Evolutionary conservation across 2,797 vertebrate genomes (phyloP).

Genomic region (Sebastes oblongus): DNA sequence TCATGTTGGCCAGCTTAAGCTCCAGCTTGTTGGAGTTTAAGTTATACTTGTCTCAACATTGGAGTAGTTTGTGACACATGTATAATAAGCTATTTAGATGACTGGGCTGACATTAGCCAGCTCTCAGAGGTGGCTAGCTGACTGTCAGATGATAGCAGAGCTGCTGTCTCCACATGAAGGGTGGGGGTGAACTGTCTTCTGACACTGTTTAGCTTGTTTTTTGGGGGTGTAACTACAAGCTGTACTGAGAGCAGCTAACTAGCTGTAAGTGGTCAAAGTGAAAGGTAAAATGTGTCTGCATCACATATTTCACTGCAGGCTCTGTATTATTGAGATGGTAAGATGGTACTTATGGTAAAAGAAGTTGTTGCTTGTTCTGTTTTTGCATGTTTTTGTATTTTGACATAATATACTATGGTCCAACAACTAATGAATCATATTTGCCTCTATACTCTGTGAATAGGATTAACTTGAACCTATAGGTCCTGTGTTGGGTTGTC

Average conservation of each 20-base stretch:
- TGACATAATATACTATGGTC: too few relatives aligned
- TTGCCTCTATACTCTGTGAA: too few relatives aligned
- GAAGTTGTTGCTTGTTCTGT: too few relatives aligned
- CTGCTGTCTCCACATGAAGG: constrained; percentile 13
- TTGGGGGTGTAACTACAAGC: background rate
- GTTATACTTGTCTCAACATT: background rate
- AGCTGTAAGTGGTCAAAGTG: too few relatives aligned
- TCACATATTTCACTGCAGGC: too few relatives aligned
- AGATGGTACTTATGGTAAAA: too few relatives aligned
- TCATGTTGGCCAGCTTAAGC: background rate
- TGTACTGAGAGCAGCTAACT: background rate
- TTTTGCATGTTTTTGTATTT: too few relatives aligned
- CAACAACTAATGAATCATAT: too few relatives aligned
- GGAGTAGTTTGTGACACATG: background rate
- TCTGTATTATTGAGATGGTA: too few relatives aligned
- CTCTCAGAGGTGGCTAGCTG: background rate
- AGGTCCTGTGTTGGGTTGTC: too few relatives aligned
- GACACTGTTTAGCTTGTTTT: background rate
- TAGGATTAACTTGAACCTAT: too few relatives aligned
- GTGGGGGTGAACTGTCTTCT: background rate
- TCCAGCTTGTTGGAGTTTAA: background rate
- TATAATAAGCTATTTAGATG: background rate
- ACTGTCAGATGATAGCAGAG: constrained; percentile 5
- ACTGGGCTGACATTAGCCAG: background rate
- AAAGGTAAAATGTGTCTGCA: too few relatives aligned